phyloP scores from a whole-genome alignment of 1,140 invertebrate species.

The Drosophila biarmipes region DNA sequence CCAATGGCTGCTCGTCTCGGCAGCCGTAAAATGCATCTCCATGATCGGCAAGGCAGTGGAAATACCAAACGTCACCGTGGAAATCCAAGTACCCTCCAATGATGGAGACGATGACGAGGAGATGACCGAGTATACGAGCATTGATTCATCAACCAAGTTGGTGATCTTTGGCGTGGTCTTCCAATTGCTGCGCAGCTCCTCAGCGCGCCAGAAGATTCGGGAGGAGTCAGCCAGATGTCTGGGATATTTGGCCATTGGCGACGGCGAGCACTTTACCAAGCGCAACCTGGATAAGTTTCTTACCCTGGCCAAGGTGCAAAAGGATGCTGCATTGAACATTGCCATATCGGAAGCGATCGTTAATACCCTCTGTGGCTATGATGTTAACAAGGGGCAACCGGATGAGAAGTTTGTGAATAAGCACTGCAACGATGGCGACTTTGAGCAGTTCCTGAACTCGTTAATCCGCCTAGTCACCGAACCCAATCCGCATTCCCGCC shows the following conservation, averaged over 20 bases:
- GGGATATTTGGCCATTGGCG: slow-evolving; percentile 81
- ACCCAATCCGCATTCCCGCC: slow-evolving; percentile 93
- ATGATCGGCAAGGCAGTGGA: slow-evolving; percentile 79
- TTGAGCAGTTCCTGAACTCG: slow-evolving; percentile 89
- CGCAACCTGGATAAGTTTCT: slow-evolving; percentile 79
- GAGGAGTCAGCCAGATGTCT: slow-evolving; percentile 81
- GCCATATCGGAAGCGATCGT: slow-evolving; percentile 83
- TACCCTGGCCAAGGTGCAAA: slow-evolving; percentile 69
- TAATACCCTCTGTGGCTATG: slow-evolving; percentile 84
- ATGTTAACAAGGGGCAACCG: slow-evolving; percentile 84
- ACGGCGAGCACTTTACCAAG: slow-evolving; percentile 77
- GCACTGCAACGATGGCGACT: slow-evolving; percentile 85
- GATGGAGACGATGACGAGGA: slow-evolving; percentile 67
- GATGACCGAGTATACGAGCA: slow-evolving; percentile 65
- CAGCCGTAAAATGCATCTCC: slow-evolving; percentile 81
- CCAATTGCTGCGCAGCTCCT: slow-evolving; percentile 70
- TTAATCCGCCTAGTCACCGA: slow-evolving; percentile 89
- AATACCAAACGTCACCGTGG: slow-evolving; percentile 78
- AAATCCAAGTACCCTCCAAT: slow-evolving; percentile 60
- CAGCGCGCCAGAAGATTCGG: slow-evolving; percentile 72
- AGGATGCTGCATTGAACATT: slow-evolving; percentile 82
- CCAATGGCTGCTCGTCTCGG: slow-evolving; percentile 79
- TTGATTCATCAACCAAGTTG: slow-evolving; percentile 69
- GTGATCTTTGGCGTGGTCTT: slow-evolving; percentile 74
- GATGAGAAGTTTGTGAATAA: slow-evolving; percentile 87